A percentile compares a stretch with the other conserved stretches of the same genome.
phyloP scores from a whole-genome alignment of 2,888 invertebrate species.

The Octonoba sinensis region DNA sequence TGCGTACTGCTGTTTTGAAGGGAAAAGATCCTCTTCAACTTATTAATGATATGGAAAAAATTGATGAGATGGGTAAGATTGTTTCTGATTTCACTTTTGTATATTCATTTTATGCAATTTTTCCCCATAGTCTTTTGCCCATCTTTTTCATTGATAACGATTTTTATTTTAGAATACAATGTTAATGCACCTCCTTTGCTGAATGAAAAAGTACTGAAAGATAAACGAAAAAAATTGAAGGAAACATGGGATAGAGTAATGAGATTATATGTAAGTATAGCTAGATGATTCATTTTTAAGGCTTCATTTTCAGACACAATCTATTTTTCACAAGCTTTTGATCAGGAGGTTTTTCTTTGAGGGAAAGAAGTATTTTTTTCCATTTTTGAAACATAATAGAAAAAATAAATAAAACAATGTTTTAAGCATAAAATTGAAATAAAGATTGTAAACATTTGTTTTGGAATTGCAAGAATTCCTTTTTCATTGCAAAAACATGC shows the following conservation, averaged over 20 bases:
- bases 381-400: not conserved
- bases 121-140: not conserved
- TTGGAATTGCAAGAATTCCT: too few relatives aligned
- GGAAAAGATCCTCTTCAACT: constrained; percentile 97
- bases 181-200: constrained; percentile 93
- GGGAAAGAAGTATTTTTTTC: not conserved
- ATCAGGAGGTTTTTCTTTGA: not conserved
- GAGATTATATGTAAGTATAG: constrained; percentile 85
- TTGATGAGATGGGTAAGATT: constrained; percentile 93
- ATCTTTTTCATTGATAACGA: not conserved
- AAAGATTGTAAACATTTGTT: too few relatives aligned
- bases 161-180: constrained; percentile 83
- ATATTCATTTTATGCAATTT: not conserved
- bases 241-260: constrained; percentile 95
- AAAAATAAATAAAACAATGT: not conserved
- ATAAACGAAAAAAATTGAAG: constrained; percentile 93
- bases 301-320: not conserved
- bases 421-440: too few relatives aligned
- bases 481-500: too few relatives aligned
- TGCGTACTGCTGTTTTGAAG: constrained; percentile 95
- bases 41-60: constrained; percentile 94
- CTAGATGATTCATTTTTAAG: not conserved
- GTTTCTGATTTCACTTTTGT: not conserved
- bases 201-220: constrained; percentile 96
- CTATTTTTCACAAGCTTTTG: not conserved